Conservation (phyloP, 2,113 vertebrate genomes). For the Marmota flaviventris region DNA sequence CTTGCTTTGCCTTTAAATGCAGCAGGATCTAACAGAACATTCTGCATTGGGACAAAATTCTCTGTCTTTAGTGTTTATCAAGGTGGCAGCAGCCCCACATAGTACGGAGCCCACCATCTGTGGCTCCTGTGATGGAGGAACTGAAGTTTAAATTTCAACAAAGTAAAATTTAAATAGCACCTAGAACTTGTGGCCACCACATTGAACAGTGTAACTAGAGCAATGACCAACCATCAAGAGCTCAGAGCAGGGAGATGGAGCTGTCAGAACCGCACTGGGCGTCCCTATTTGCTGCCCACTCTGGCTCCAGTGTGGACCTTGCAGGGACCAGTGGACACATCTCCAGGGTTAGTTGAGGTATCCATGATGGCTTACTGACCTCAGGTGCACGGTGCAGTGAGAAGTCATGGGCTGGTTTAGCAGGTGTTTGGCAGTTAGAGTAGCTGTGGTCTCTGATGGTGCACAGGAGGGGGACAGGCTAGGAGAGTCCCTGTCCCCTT, state of each 20-base stretch:
- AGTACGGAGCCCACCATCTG: neutral
- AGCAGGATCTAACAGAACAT: neutral
- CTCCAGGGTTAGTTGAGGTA: accelerated
- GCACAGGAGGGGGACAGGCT: neutral
- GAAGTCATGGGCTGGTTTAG: neutral
- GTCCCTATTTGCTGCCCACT: neutral
- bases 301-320: neutral
- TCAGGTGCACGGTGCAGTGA: neutral
- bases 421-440: neutral
- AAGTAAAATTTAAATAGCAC: neutral
- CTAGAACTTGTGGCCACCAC: neutral
- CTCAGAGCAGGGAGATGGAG: neutral
- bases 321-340: neutral
- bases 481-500: accelerated
- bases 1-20: neutral
- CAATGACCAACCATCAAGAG: too few species aligned
- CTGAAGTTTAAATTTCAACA: neutral
- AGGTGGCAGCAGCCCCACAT: neutral
- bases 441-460: accelerated
- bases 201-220: neutral
- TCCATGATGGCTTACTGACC: too few species aligned
- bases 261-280: accelerated
- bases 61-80: too few species aligned
- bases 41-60: neutral
- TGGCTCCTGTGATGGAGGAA: neutral